Percentiles rank a stretch among this genome's conserved stretches.
These are phyloP conservation scores for Tiaroga cobitis DNA, from an alignment of 2,797 vertebrate species.

Conservation along the genomic window DNA sequence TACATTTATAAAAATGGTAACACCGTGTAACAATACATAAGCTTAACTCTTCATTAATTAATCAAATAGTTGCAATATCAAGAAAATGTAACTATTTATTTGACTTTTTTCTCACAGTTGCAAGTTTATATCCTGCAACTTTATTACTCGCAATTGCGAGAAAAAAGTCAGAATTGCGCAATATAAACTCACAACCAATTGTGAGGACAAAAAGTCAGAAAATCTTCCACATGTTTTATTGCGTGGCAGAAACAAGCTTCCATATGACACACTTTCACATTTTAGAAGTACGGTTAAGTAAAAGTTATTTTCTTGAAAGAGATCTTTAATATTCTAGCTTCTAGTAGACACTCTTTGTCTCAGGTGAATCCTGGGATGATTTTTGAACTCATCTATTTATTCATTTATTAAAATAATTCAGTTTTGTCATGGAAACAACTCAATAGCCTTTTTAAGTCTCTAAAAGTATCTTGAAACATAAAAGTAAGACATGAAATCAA, in stretches of 20 bases:
- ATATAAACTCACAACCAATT: too few species aligned
- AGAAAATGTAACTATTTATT: too few species aligned
- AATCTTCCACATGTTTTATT: not conserved
- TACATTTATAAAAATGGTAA: not conserved
- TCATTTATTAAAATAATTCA: not conserved
- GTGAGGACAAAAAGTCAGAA: too few species aligned
- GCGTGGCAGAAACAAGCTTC: not conserved
- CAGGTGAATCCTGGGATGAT: not conserved
- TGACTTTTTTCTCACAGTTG: too few species aligned
- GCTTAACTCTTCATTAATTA: not conserved
- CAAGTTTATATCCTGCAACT: too few species aligned
- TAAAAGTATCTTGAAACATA: not conserved
- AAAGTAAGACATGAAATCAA: not conserved
- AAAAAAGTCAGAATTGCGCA: too few species aligned
- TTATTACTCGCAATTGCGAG: too few species aligned
- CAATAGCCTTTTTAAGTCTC: not conserved
- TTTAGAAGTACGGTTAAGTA: not conserved
- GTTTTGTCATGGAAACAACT: not conserved
- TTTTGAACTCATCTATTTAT: not conserved
- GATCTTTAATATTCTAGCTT: not conserved
- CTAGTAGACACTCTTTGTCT: not conserved
- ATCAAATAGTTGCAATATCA: not conserved
- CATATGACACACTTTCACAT: too few species aligned
- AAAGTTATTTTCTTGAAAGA: not conserved
- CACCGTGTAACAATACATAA: not conserved